Percentiles rank a stretch among this genome's conserved stretches.
phyloP scores from a whole-genome alignment of 2,888 invertebrate species.

The Parascotia fuliginaria region DNA sequence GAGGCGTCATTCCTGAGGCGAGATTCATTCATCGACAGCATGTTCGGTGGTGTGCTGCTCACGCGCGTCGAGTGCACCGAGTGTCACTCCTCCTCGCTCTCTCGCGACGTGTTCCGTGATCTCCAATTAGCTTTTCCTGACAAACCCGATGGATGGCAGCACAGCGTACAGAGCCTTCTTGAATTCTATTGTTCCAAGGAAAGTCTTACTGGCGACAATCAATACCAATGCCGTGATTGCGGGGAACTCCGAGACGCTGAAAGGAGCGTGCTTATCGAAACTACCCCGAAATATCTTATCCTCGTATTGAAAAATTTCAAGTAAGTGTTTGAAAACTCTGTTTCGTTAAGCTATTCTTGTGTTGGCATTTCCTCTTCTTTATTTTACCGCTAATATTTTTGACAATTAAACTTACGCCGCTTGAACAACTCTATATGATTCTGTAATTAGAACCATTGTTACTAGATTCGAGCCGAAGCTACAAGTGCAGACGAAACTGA shows the following conservation, averaged over 20 bases:
- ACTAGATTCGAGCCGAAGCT: slow-evolving; percentile 71
- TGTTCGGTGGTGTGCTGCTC: slow-evolving; percentile 91
- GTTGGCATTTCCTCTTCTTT: slow-evolving; percentile 6
- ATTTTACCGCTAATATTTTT: slow-evolving; percentile 13
- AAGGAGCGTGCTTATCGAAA: slow-evolving; percentile 84
- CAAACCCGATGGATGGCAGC: slow-evolving; percentile 70
- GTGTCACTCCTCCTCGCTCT: slow-evolving; percentile 90
- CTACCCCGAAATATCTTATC: slow-evolving; percentile 91
- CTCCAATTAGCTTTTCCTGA: slow-evolving; percentile 92
- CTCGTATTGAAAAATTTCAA: slow-evolving; percentile 92
- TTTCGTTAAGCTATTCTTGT: background rate
- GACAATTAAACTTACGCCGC: background rate
- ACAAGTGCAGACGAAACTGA: slow-evolving; percentile 92
- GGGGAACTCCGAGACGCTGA: slow-evolving; percentile 91
- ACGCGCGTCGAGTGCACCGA: slow-evolving; percentile 91
- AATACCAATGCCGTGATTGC: slow-evolving; percentile 92
- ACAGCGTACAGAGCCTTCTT: slow-evolving; percentile 91
- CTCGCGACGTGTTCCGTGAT: slow-evolving; percentile 92
- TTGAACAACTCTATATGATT: slow-evolving; percentile 9
- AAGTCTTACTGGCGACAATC: slow-evolving; percentile 91
- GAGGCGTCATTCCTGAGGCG: slow-evolving; percentile 58
- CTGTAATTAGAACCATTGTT: slow-evolving; percentile 16
- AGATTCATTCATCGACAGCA: slow-evolving; percentile 86
- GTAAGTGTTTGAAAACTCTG: slow-evolving; percentile 54
- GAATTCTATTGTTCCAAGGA: slow-evolving; percentile 93